Conservation (phyloP, 2,888 invertebrate species). For the Hemaris fuciformis region DNA sequence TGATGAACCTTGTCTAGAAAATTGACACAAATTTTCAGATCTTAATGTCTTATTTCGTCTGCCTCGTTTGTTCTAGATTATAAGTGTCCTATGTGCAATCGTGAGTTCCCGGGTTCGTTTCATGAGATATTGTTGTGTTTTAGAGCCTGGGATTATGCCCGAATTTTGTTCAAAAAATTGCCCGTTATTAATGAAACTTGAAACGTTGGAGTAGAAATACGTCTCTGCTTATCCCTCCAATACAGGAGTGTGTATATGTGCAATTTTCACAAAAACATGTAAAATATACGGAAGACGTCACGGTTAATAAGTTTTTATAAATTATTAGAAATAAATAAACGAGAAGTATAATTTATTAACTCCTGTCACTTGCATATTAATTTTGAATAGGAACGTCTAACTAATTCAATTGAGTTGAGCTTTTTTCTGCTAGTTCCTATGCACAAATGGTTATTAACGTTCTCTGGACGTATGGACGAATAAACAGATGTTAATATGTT, state of each 20-base stretch:
- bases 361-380: conserved; percentile 1
- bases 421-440: conserved; percentile 19
- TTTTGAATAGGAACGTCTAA: conserved; percentile 22
- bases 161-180: neutral
- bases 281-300: too few relatives aligned
- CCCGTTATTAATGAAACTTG: neutral
- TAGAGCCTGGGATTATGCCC: neutral
- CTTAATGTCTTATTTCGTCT: too few relatives aligned
- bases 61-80: too few relatives aligned
- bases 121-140: neutral
- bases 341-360: conserved; percentile 1
- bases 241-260: too few relatives aligned
- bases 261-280: too few relatives aligned
- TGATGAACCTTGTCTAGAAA: too few relatives aligned
- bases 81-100: too few relatives aligned
- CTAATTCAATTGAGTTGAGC: conserved; percentile 21
- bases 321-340: neutral
- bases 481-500: conserved; percentile 34
- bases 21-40: too few relatives aligned
- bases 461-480: conserved; percentile 29
- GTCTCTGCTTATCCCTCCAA: too few relatives aligned
- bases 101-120: too few relatives aligned
- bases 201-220: too few relatives aligned
- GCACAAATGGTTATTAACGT: conserved; percentile 29
- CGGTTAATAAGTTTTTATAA: too few relatives aligned